phyloP scores from a whole-genome alignment of 1,140 invertebrate genomes.

The Drosophila insularis region DNA sequence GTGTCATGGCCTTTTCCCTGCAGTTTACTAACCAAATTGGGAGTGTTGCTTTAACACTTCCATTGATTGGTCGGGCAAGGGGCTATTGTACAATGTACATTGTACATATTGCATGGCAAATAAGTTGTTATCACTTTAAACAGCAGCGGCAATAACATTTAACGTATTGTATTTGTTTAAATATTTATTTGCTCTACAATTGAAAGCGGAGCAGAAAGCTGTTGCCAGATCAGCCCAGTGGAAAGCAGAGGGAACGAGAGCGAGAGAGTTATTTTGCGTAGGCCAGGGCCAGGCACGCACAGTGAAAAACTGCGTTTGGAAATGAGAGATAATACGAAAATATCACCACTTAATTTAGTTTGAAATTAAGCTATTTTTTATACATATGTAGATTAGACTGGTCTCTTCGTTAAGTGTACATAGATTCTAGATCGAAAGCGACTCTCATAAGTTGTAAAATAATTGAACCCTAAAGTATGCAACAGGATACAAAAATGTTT shows the following conservation, averaged over 20 bases:
- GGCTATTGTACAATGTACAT: background rate
- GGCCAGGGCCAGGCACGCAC: background rate
- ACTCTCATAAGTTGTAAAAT: no score
- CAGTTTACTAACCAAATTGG: conserved; percentile 57
- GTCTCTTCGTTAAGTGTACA: no score
- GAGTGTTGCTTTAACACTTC: conserved; percentile 29
- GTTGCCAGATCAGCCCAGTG: conserved; percentile 14
- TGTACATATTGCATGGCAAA: background rate
- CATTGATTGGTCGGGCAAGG: background rate
- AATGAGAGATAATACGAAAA: background rate
- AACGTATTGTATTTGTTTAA: conserved; percentile 41
- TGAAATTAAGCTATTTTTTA: no score
- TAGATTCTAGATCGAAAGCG: no score
- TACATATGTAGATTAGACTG: no score
- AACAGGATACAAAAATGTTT: no score
- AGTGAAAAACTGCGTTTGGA: conserved; percentile 20
- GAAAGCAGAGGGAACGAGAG: background rate
- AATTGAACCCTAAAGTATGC: no score
- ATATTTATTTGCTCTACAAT: conserved; percentile 70
- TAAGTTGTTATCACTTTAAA: conserved; percentile 51
- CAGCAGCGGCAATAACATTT: conserved; percentile 21
- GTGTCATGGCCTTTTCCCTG: conserved; percentile 52
- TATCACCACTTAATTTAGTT: no score
- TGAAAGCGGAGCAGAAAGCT: conserved; percentile 48
- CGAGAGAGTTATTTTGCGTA: conserved; percentile 22